Evolutionary conservation across 2,113 vertebrate species (phyloP).

Genomic region (Andinoacara biseriatus): DNA sequence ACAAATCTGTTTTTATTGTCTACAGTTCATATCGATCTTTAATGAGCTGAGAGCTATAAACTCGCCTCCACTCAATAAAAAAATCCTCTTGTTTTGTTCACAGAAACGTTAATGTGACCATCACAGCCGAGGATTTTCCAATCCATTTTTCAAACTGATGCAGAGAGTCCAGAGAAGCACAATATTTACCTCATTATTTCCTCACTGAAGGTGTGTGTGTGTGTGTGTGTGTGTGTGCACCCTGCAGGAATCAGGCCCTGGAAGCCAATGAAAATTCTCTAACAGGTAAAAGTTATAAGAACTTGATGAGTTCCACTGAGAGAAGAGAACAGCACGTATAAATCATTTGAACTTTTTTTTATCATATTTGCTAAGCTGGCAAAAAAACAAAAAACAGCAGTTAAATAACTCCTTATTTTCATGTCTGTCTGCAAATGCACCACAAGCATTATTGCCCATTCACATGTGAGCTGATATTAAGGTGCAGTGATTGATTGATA

Average conservation of each 20-base stretch:
- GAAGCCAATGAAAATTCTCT: background rate
- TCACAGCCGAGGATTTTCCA: background rate
- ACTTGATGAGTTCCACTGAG: background rate
- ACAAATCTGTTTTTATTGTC: rapidly evolving
- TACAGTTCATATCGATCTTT: background rate
- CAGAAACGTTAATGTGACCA: background rate
- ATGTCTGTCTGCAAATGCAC: background rate
- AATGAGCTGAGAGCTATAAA: background rate
- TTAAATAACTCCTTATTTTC: rapidly evolving
- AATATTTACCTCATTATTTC: background rate
- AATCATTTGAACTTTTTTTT: background rate
- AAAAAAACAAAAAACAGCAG: background rate
- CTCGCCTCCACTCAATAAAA: background rate
- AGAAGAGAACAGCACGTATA: background rate
- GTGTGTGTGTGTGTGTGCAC: background rate
- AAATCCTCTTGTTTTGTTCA: background rate
- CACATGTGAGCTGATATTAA: background rate
- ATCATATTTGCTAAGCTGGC: background rate
- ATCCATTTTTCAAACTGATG: background rate
- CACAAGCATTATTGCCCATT: background rate
- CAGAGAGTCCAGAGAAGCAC: background rate
- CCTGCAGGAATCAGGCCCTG: background rate
- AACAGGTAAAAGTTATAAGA: background rate
- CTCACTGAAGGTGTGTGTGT: background rate
- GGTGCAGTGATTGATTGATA: too few species aligned